Percentiles rank a stretch among this genome's conserved stretches.
Evolutionary conservation across 2,113 vertebrate genomes (phyloP).

Genomic region (Corvus cornix): DNA sequence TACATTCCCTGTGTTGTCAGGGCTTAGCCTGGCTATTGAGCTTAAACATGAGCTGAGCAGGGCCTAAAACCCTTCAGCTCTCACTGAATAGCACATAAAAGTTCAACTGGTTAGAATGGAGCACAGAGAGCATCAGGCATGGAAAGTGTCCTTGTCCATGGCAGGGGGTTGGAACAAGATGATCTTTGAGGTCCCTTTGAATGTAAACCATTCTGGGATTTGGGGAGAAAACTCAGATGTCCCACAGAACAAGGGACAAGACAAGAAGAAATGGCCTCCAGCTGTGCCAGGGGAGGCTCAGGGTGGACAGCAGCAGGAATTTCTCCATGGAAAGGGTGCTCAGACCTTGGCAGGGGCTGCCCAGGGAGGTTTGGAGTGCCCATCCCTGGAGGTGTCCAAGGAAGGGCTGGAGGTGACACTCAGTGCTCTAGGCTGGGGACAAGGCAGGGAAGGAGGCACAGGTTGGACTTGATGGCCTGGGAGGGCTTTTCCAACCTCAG

Average conservation of each 20-base stretch:
- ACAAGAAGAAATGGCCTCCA: rapidly evolving
- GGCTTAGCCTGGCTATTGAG: rapidly evolving
- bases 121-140: rapidly evolving
- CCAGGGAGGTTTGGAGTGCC: neutral
- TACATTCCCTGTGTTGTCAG: neutral
- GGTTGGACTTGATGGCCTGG: rapidly evolving
- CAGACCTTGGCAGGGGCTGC: neutral
- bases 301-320: neutral
- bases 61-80: neutral
- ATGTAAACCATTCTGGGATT: neutral
- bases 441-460: rapidly evolving
- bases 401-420: rapidly evolving
- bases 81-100: rapidly evolving
- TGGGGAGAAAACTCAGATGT: rapidly evolving
- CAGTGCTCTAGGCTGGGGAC: neutral
- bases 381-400: neutral
- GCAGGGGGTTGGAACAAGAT: neutral
- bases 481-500: neutral
- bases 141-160: neutral
- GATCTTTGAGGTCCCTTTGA: neutral
- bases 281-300: neutral
- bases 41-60: neutral
- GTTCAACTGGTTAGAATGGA: neutral
- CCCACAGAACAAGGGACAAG: neutral
- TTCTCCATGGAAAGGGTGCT: neutral